Evolutionary conservation across 2,113 vertebrate species (phyloP), one percentile per base, ranked within the genome.

Genomic region (Oxygymnocypris stewartii): DNA sequence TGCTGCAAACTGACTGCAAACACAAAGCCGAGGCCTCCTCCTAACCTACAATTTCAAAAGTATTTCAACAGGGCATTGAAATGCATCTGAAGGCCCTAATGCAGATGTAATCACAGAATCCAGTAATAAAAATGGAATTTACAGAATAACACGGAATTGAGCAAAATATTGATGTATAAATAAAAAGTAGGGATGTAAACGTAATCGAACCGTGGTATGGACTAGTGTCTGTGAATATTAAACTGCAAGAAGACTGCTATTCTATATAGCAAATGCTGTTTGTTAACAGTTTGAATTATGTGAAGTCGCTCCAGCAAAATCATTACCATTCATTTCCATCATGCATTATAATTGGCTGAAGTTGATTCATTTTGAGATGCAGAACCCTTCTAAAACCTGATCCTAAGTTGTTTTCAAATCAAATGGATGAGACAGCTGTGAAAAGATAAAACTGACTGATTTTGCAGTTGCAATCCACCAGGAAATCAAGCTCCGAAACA

Each of bases 401-500:
- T 61, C 57, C 23, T 23, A 61, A 63, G n/a, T 14, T 8, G n/a
- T 42, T 80, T 79, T 80, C n/a, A 14, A 9, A 61, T n/a, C n/a
- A 63, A 74, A 74, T 42, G 37, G 20, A 71, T 51, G 65, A 16
- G 79, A 67, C 35, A 59, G 49, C 67, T 63, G 35, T 75, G 18
- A 35, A 75, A 20, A 61, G 35, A 25, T 28, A 25, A 76, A 35
- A 63, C 23, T 14, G 54, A 42, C 6, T n/a, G 20, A 42, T 47
- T 61, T 47, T 49, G 57, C 37, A 16, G 63, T 37, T 14, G 67
- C 9, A 49, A 65, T 86, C 54, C 31, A 31, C 25, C 54, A 82
- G 85, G 84, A 79, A 79, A 77, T 67, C 75, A 79, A 42, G 76
- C 28, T 14, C 49, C 7, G 47, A 86, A 65, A 73, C 31, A 25